Conservation (phyloP, 2,113 vertebrate species). For the Todiramphus chloris region DNA sequence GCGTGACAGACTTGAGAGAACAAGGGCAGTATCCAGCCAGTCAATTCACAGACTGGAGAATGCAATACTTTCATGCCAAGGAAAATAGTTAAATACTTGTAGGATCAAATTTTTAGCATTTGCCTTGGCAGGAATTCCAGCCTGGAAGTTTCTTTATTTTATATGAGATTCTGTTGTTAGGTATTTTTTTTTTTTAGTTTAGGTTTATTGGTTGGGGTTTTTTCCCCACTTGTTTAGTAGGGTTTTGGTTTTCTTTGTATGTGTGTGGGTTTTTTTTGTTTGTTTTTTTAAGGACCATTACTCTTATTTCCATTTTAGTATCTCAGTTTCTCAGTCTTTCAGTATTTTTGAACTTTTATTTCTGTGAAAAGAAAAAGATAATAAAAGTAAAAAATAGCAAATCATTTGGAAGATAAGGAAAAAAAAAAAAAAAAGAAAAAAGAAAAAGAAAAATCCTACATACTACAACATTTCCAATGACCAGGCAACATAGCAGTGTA, state of each 20-base stretch:
- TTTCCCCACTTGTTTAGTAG: not conserved
- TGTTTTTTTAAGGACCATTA: not conserved
- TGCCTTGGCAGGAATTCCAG: not conserved
- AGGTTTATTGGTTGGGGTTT: not conserved
- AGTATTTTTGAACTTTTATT: not conserved
- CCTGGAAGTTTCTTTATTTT: not conserved
- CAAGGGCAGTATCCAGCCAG: not conserved
- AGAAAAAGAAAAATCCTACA: too few relatives aligned
- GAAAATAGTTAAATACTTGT: not conserved
- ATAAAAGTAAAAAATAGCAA: not conserved
- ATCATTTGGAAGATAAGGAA: not conserved
- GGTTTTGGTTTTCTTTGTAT: not conserved
- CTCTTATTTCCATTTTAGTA: not conserved
- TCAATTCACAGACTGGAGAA: not conserved
- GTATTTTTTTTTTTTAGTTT: not conserved
- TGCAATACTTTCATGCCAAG: not conserved
- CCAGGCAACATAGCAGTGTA: not conserved
- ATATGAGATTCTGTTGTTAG: not conserved
- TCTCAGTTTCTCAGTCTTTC: not conserved
- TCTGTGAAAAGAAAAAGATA: not conserved
- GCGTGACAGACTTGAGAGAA: not conserved
- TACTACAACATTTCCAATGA: not conserved
- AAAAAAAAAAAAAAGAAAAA: not conserved
- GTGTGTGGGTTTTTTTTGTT: too few relatives aligned
- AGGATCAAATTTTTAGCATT: not conserved